These are phyloP conservation scores for Disparrhopalites patrizii DNA, from an alignment of 2,888 invertebrate genomes.

Conservation along the genomic window DNA sequence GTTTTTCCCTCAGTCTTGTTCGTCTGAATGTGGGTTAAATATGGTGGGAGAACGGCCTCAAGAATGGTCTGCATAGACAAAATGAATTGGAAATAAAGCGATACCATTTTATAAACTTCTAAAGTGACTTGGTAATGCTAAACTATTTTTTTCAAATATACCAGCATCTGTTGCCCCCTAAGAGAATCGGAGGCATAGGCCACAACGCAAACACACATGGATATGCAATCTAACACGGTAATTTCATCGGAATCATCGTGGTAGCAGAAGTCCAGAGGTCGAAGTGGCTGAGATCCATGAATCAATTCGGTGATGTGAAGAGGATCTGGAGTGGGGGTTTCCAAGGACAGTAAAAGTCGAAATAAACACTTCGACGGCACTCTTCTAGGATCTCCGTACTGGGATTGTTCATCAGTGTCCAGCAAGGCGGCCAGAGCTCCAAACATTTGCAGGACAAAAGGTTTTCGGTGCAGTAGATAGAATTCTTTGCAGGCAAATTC, in stretches of 20 bases:
- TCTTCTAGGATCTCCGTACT: conserved; percentile 64
- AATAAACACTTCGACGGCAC: conserved; percentile 88
- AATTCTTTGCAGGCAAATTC: conserved; percentile 99
- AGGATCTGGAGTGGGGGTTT: conserved; percentile 91
- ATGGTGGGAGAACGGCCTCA: conserved; percentile 93
- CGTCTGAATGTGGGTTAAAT: conserved; percentile 86
- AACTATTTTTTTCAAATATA: conserved; percentile 52
- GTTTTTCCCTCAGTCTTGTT: conserved; percentile 88
- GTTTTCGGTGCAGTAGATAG: conserved; percentile 94
- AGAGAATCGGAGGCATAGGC: conserved; percentile 96
- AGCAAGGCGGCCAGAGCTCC: conserved; percentile 95
- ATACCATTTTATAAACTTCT: neutral
- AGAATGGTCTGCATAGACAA: conserved; percentile 77
- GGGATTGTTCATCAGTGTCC: conserved; percentile 82
- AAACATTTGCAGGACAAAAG: conserved; percentile 98
- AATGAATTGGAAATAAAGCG: neutral
- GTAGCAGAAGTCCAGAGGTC: conserved; percentile 97
- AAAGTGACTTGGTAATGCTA: conserved; percentile 1
- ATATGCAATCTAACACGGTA: conserved; percentile 92
- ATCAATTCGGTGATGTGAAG: conserved; percentile 87
- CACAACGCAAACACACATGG: conserved; percentile 98
- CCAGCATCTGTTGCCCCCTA: conserved; percentile 85
- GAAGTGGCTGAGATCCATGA: conserved; percentile 84
- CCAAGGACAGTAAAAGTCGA: conserved; percentile 82
- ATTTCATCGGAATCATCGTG: conserved; percentile 97